Evolutionary conservation across 2,888 invertebrate species (phyloP).

Genomic region (Mamestra brassicae): DNA sequence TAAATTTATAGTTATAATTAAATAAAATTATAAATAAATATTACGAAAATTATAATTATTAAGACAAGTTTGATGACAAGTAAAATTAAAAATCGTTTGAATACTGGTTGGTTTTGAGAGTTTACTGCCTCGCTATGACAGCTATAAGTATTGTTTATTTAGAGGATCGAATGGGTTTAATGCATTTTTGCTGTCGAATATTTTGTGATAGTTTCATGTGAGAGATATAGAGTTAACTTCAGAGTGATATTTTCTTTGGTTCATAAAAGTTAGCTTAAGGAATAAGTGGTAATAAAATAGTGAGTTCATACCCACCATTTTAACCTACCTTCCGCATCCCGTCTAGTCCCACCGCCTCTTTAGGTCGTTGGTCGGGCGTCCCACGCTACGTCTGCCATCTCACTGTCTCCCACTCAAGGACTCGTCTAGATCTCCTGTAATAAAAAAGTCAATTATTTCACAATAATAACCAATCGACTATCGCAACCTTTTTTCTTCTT

Average conservation of each 20-base stretch:
- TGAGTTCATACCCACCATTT: not conserved
- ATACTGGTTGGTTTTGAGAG: not conserved
- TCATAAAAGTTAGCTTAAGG: not conserved
- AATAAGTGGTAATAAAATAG: not conserved
- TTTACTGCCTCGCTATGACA: not conserved
- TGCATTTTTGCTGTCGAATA: too few species aligned
- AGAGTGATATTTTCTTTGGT: not conserved
- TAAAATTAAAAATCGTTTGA: not conserved
- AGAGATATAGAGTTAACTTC: not conserved
- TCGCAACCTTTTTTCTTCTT: not conserved
- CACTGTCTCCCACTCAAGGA: conserved; percentile 2
- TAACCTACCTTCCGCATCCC: not conserved
- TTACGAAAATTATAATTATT: too few species aligned
- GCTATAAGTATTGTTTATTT: not conserved
- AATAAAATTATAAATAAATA: too few species aligned
- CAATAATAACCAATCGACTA: not conserved
- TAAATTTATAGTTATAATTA: too few species aligned
- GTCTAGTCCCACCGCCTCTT: conserved; percentile 14
- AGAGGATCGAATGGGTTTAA: not conserved
- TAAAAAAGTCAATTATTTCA: not conserved
- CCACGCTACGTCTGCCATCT: conserved; percentile 29
- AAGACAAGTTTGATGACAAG: not conserved
- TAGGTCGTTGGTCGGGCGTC: conserved; percentile 17
- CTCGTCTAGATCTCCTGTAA: not conserved
- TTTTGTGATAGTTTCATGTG: not conserved